Conservation (phyloP, 2,113 vertebrate species). For the Polypterus senegalus region DNA sequence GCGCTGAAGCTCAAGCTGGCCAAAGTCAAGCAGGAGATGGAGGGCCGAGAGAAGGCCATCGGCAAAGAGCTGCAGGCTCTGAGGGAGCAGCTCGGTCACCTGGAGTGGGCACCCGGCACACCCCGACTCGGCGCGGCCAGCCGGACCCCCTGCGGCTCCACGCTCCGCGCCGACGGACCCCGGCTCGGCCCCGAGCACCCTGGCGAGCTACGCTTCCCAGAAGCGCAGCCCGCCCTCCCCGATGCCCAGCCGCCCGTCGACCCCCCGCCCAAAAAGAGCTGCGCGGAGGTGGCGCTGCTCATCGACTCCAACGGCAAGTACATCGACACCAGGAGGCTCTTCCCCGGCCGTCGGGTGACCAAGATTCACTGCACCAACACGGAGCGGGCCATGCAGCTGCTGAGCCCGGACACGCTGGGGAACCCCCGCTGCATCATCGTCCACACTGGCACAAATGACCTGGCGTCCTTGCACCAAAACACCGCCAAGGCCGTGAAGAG, state of each 20-base stretch:
- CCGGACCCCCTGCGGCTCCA: too few species aligned
- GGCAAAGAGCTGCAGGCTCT: too few species aligned
- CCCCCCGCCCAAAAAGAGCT: neutral
- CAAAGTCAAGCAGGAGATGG: too few species aligned
- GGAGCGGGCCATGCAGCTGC: conserved; percentile 3
- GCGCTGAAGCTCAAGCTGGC: neutral
- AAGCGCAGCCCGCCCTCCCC: too few species aligned
- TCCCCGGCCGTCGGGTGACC: conserved; percentile 3
- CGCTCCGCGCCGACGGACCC: too few species aligned
- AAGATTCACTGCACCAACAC: conserved; percentile 9
- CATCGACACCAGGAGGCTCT: conserved; percentile 5
- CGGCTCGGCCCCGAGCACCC: too few species aligned
- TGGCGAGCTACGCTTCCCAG: too few species aligned
- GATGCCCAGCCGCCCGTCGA: too few species aligned
- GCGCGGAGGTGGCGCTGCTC: conserved; percentile 6
- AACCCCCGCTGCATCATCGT: conserved; percentile 7
- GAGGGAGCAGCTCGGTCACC: too few species aligned
- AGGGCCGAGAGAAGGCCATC: too few species aligned
- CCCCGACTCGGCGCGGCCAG: too few species aligned
- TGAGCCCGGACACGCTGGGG: neutral
- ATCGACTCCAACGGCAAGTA: conserved; percentile 7
- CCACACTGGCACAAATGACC: conserved; percentile 7
- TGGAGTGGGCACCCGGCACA: too few species aligned
- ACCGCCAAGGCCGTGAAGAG: neutral
- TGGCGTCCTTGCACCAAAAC: neutral